These are phyloP conservation scores for Psix sp. DNA, from an alignment of 1,140 invertebrate species.

Conservation along the genomic window DNA sequence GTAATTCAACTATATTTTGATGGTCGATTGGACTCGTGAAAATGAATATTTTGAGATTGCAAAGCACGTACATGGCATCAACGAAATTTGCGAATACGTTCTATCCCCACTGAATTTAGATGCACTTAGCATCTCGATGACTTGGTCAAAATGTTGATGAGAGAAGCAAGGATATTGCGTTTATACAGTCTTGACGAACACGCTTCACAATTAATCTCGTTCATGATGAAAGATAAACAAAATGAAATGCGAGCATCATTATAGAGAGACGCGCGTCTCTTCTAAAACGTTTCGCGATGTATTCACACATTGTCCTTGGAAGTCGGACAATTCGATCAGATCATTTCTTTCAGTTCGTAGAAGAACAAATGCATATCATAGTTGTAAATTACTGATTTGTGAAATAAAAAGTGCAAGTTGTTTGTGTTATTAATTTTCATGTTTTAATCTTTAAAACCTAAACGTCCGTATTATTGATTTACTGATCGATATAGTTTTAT, in stretches of 20 bases:
- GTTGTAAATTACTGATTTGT: conserved; percentile 83
- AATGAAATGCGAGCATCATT: conserved; percentile 23
- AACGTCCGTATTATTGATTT: too few relatives aligned
- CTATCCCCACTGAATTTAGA: too few relatives aligned
- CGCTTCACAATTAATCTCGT: conserved; percentile 51
- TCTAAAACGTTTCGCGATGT: conserved; percentile 54
- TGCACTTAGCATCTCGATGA: conserved; percentile 34
- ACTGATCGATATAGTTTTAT: too few relatives aligned
- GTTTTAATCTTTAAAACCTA: too few relatives aligned
- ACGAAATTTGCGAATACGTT: too few relatives aligned
- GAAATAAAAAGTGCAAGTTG: conserved; percentile 78
- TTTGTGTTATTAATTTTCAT: conserved; percentile 73
- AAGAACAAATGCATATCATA: conserved; percentile 91
- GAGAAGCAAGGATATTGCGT: conserved; percentile 49
- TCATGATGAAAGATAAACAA: conserved; percentile 24
- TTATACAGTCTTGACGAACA: conserved; percentile 39
- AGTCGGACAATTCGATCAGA: conserved; percentile 54
- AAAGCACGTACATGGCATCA: too few relatives aligned
- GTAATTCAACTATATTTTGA: too few relatives aligned
- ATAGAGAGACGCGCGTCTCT: conserved; percentile 52
- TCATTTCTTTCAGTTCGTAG: conserved; percentile 81
- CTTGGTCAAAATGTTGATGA: conserved; percentile 48
- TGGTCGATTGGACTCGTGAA: too few relatives aligned
- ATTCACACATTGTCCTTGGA: conserved; percentile 54
- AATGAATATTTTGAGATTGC: too few relatives aligned